phyloP scores from a whole-genome alignment of 2,113 vertebrate species.

The Lepisosteus oculatus region DNA sequence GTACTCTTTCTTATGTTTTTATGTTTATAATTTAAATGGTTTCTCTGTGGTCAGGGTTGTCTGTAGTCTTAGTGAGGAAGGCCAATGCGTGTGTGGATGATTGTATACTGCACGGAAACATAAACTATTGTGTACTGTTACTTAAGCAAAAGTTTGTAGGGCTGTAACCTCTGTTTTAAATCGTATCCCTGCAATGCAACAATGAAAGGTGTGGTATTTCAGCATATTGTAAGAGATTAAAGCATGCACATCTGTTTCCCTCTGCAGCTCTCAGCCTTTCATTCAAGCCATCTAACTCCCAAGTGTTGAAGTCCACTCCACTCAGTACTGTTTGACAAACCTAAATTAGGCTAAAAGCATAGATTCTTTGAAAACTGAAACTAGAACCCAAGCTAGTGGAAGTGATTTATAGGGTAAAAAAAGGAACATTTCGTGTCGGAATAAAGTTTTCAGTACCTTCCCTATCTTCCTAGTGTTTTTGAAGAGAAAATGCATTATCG shows the following conservation, averaged over 20 bases:
- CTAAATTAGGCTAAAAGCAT: conserved; percentile 52
- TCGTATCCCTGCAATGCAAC: too few species aligned
- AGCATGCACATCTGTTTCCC: conserved; percentile 41
- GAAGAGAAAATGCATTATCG: not conserved
- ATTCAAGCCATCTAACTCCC: conserved; percentile 31
- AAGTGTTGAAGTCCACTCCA: conserved; percentile 32
- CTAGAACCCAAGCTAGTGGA: conserved; percentile 12
- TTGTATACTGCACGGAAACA: too few species aligned
- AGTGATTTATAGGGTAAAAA: not conserved
- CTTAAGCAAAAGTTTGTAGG: too few species aligned
- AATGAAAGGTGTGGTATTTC: conserved; percentile 19
- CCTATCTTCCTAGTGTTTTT: not conserved
- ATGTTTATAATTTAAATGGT: too few species aligned
- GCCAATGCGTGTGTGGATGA: too few species aligned
- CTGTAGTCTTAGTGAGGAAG: too few species aligned
- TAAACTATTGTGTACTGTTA: too few species aligned
- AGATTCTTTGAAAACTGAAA: conserved; percentile 21
- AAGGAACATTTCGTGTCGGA: not conserved
- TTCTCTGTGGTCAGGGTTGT: too few species aligned
- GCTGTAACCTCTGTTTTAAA: too few species aligned
- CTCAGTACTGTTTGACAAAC: conserved; percentile 34
- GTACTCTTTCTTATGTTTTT: too few species aligned
- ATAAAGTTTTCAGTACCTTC: not conserved
- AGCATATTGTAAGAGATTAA: conserved; percentile 48
- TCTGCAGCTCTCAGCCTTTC: conserved; percentile 29